Base-by-base conservation (phyloP, 2,113 vertebrate species). In the Percopsis transmontana region DNA sequence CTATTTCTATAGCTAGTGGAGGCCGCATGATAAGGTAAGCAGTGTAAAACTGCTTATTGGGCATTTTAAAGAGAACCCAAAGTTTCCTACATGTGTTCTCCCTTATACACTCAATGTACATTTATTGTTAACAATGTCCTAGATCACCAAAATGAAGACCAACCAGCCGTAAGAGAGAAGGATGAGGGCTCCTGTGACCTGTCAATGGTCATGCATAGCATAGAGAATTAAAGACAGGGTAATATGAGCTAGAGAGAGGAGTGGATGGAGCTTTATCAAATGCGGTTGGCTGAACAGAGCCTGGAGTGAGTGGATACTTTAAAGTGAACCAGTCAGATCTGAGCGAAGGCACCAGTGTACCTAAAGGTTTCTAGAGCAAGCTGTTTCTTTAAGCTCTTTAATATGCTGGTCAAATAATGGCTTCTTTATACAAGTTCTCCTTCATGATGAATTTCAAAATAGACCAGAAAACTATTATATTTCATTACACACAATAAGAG, bases 361-460 rank as follows among this genome's bases (percentile, higher is more conserved):
- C 44, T 5, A 2, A 39, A 1, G 33, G 10, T 51, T 75, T 50
- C 74, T 74, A 74, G 57, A 79, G 71, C 42, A 48, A 39, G 39
- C 44, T 67, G 50, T 58, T 53, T 66, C 58, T 76, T 76, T 66
- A 65, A 81, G 72, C 58, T 68, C 38, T 66, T 89, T 83, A 88
- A 79, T 66, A 85, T 81, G 78, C 84, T 52, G 84, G 62, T 83
- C 74, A 69, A 82, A 80, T 78, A 74, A 85, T 55, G 42, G 71
- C 74, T 77, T 76, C 64, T 58, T 59, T 61, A 24, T 63, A 41
- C 63, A 80, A 70, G 53, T 72, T 62, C 57, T 75, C 42, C 40
- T 50, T 79, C 19, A 62, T 64, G 70, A 72, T 76, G 74, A 83
- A 78, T 82, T 76, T 73, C 40, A 73, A 81, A 80, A 74, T 63